Evolutionary conservation across 1,140 invertebrate species (phyloP).

Genomic region (Penaeus chinensis): DNA sequence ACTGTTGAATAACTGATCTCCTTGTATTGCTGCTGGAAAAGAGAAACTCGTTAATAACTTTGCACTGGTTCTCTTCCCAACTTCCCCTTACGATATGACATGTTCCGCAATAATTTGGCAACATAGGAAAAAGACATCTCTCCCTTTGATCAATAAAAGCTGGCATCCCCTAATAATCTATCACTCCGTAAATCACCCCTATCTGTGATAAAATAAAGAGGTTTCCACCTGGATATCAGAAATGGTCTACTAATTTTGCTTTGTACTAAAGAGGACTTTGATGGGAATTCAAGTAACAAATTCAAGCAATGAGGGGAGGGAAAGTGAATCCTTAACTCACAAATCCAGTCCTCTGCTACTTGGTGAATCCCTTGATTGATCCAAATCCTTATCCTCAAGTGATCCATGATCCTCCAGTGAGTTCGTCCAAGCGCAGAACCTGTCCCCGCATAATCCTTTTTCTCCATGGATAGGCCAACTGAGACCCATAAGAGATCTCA

Average conservation of each 20-base stretch:
- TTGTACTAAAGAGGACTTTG: conserved; percentile 53
- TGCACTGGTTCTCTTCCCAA: conserved; percentile 31
- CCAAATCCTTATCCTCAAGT: conserved; percentile 56
- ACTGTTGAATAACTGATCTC: conserved; percentile 40
- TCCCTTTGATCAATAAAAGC: conserved; percentile 29
- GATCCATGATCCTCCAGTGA: conserved; percentile 57
- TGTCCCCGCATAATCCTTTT: conserved; percentile 42
- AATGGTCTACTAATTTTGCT: conserved; percentile 31
- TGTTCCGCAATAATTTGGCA: conserved; percentile 5
- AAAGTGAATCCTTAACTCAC: conserved; percentile 55
- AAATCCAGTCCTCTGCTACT: conserved; percentile 54
- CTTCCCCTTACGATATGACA: conserved; percentile 41
- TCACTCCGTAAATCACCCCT: conserved; percentile 35
- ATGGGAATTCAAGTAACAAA: conserved; percentile 36
- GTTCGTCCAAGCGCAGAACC: conserved; percentile 43
- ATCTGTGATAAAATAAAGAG: conserved; percentile 13
- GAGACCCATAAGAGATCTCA: conserved; percentile 54
- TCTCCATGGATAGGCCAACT: conserved; percentile 52
- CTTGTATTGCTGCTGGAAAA: conserved; percentile 50
- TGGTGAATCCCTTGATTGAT: conserved; percentile 46
- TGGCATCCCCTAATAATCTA: conserved; percentile 23
- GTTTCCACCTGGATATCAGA: conserved; percentile 20
- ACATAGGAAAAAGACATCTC: conserved; percentile 20
- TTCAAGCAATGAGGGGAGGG: conserved; percentile 53
- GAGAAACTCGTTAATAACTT: conserved; percentile 44